Evolutionary conservation across 2,888 invertebrate species (phyloP), one percentile per base, ranked within the genome.

Genomic region (Acanthosepion lycidas): DNA sequence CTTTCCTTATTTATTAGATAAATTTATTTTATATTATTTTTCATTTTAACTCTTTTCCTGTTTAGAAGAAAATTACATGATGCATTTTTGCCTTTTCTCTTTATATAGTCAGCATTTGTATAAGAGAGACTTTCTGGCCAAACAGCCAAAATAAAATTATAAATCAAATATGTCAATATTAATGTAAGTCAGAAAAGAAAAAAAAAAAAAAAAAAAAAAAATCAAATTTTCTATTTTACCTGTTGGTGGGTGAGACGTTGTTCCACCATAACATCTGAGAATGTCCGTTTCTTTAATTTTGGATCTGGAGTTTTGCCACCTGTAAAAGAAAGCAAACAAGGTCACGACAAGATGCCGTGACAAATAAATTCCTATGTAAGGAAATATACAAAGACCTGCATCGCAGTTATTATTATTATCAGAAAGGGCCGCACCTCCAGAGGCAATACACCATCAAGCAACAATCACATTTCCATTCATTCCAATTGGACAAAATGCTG

Each of bases 271-370:
- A 99, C 99, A 97, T 99, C 99, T 92, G 99, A 98, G 97, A 99
- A 99, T 28, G 99, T 99, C 97, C 99, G 98, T 9, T 99, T 99
- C 95, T 99, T 98, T 96, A 96, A 95, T 53, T 96, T 95, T 1
- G 99, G 98, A 98, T 99, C 99, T 91, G 99, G 99, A 93, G 99
- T 99, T 98, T 99, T 99, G 49, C 99, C 99, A 98, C 99, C 99
- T 99, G 98, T 96, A 98, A 98, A 97, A 96, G 96, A 96, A 96
- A 96, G 95, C 95, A 96, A 95, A 96, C 95, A 96, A 94, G 95
- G 97, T 97, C 97, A 97, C 97, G 97, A 97, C 97, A 96, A 95
- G 91, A 92, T 94, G 97, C 95, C 97, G 96, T 95, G 97, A 97
- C 97, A 95, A 91, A 95, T 94, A 94, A 94, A 94, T 64, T 64